phyloP scores from a whole-genome alignment of 2,113 vertebrate species.

The Cardinalis cardinalis region DNA sequence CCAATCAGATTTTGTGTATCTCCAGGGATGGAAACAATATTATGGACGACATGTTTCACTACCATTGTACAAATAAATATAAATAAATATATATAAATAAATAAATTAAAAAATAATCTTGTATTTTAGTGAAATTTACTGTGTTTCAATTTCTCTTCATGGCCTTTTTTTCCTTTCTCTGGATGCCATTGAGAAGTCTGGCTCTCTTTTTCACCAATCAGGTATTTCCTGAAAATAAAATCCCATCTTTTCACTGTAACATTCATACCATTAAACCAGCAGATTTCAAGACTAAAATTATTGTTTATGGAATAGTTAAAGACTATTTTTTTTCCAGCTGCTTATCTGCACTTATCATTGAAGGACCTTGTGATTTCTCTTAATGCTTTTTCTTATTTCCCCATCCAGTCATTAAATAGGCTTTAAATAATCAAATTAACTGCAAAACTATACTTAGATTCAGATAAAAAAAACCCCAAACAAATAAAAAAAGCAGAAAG shows the following conservation, averaged over 20 bases:
- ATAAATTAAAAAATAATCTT: neutral
- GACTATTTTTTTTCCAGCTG: neutral
- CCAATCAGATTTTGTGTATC: neutral
- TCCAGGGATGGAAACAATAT: neutral
- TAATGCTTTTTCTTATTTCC: neutral
- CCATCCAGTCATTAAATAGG: neutral
- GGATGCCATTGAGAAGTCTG: neutral
- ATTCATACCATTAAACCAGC: neutral
- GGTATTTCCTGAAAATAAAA: neutral
- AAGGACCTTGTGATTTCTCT: neutral
- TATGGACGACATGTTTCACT: neutral
- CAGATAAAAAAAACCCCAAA: neutral
- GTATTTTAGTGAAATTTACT: neutral
- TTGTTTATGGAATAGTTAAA: neutral
- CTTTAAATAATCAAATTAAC: neutral
- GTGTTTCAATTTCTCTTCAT: neutral
- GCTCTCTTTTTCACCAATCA: neutral
- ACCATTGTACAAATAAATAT: neutral
- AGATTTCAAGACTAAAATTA: neutral
- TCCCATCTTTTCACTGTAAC: accelerated
- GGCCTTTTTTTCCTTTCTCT: neutral
- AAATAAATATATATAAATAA: accelerated
- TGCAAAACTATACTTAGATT: neutral
- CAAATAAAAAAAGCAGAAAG: neutral
- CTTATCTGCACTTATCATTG: neutral